phyloP scores from a whole-genome alignment of 2,888 invertebrate species.

The Labia minor region DNA sequence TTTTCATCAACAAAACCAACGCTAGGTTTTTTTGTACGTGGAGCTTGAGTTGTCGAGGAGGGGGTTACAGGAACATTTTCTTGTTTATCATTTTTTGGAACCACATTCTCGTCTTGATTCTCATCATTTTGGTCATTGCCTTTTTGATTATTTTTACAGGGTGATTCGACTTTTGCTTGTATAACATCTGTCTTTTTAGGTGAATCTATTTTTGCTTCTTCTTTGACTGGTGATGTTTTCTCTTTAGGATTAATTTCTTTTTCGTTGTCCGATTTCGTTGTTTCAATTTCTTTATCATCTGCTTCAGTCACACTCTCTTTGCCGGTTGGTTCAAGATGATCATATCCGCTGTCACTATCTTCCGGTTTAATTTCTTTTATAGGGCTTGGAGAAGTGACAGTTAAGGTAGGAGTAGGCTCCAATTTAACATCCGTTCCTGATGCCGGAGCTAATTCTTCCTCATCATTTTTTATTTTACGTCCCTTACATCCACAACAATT shows the following conservation, averaged over 20 bases:
- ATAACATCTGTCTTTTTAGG: background rate
- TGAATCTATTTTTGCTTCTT: background rate
- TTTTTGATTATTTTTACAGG: constrained; percentile 26
- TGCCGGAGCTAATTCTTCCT: background rate
- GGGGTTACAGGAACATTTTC: constrained; percentile 27
- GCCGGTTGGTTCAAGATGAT: background rate
- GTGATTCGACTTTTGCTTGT: background rate
- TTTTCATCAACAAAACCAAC: background rate
- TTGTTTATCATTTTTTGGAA: constrained; percentile 18
- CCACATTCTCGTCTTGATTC: background rate
- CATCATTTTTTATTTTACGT: background rate
- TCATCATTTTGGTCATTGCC: constrained; percentile 25
- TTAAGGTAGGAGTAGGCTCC: background rate
- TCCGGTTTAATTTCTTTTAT: background rate
- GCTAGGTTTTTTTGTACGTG: background rate
- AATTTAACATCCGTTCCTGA: background rate
- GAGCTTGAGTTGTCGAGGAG: background rate
- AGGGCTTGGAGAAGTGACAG: constrained; percentile 4
- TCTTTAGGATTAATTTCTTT: background rate
- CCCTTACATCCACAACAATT: constrained; percentile 27
- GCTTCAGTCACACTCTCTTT: background rate
- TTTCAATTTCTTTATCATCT: background rate
- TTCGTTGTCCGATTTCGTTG: background rate
- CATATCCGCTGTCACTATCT: background rate
- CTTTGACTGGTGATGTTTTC: background rate